Percentiles rank a stretch among this genome's conserved stretches.
Conservation (phyloP, 2,113 vertebrate species). For the Chaetodon trifascialis region DNA sequence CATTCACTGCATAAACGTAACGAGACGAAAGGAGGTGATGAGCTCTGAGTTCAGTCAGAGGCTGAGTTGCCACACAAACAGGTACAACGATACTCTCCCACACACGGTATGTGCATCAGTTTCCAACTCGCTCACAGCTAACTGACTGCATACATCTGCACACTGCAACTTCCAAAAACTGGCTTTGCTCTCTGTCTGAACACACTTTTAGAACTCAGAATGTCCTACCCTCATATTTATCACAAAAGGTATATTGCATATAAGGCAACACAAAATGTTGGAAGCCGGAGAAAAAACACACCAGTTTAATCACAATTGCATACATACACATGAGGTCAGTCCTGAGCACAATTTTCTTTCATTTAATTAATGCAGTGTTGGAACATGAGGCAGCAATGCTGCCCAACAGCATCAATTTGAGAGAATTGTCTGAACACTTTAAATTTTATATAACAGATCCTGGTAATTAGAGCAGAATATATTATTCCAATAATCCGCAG, state of each 20-base stretch:
- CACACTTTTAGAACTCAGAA: too few species aligned
- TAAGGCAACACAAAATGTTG: too few species aligned
- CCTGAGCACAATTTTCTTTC: not conserved
- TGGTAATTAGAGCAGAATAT: conserved; percentile 64
- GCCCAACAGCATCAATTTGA: not conserved
- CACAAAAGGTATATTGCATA: conserved; percentile 7
- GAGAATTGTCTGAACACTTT: not conserved
- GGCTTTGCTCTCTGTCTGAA: not conserved
- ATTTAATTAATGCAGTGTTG: not conserved
- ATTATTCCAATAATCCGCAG: conserved; percentile 54
- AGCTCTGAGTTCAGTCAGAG: too few species aligned
- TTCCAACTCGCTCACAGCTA: too few species aligned
- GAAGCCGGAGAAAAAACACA: not conserved
- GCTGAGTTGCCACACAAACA: too few species aligned
- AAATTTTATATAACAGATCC: conserved; percentile 27
- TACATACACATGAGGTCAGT: not conserved
- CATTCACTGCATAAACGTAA: too few species aligned
- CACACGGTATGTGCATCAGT: too few species aligned
- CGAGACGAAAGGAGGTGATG: too few species aligned
- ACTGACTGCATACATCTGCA: too few species aligned
- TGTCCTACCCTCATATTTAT: not conserved
- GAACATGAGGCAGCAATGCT: not conserved
- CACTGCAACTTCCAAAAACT: too few species aligned
- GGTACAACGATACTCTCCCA: too few species aligned
- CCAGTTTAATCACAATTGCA: not conserved